These are phyloP conservation scores for Drosophila biarmipes DNA, from an alignment of 1,140 invertebrate genomes.

Conservation along the genomic window DNA sequence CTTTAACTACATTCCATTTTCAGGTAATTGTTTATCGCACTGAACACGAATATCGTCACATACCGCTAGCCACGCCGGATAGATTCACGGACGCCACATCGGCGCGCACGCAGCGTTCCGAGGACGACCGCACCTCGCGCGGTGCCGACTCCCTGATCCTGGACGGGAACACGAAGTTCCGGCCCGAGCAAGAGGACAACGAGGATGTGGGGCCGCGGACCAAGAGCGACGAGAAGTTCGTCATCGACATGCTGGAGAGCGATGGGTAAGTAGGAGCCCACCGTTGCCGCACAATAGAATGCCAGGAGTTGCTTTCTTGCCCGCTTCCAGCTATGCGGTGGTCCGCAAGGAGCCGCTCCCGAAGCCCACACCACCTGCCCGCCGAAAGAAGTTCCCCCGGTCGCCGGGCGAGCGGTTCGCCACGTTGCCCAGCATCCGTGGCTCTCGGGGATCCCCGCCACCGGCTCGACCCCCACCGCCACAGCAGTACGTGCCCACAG, in stretches of 20 bases:
- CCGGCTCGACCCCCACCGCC: constrained; percentile 72
- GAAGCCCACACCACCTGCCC: constrained; percentile 86
- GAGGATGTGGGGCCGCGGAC: constrained; percentile 48
- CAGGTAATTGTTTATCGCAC: constrained; percentile 88
- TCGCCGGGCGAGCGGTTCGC: constrained; percentile 85
- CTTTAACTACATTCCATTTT: neutral
- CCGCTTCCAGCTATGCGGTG: constrained; percentile 74
- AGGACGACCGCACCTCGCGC: constrained; percentile 89
- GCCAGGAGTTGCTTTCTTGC: constrained; percentile 66
- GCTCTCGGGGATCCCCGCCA: constrained; percentile 82
- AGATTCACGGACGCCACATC: constrained; percentile 84
- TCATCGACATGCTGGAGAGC: constrained; percentile 85
- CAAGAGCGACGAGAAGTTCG: constrained; percentile 83
- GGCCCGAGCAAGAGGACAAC: constrained; percentile 13
- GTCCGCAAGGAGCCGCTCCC: constrained; percentile 85
- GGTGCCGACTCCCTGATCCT: constrained; percentile 88
- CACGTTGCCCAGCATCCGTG: constrained; percentile 85
- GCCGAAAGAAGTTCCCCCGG: constrained; percentile 85
- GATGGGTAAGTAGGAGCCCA: constrained; percentile 83
- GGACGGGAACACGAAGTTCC: constrained; percentile 77
- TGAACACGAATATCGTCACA: constrained; percentile 87
- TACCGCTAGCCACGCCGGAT: constrained; percentile 85
- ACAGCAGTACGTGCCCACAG: constrained; percentile 66
- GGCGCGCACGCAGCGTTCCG: constrained; percentile 84
- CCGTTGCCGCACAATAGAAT: constrained; percentile 2